A percentile compares a stretch with the other conserved stretches of the same genome.
These are phyloP conservation scores for Phaethon lepturus DNA, from an alignment of 2,113 vertebrate species.

Conservation along the genomic window DNA sequence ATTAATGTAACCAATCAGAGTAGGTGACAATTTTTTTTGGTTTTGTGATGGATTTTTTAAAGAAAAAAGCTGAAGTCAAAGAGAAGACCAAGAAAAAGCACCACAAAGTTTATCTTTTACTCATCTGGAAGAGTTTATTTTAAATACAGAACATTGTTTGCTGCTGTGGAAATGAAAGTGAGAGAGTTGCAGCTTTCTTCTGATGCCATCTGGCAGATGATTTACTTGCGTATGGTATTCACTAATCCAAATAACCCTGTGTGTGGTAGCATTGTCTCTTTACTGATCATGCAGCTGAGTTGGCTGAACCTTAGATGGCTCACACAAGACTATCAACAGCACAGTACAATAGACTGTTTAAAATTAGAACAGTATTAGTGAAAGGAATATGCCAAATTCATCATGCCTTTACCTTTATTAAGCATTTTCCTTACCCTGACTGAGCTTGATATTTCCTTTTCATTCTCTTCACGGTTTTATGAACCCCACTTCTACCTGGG, in stretches of 20 bases:
- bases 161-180: constrained; percentile 82
- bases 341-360: constrained; percentile 49
- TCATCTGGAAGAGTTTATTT: constrained; percentile 90
- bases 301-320: constrained; percentile 76
- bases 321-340: constrained; percentile 65
- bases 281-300: constrained; percentile 68
- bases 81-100: constrained; percentile 72
- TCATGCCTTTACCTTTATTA: constrained; percentile 9
- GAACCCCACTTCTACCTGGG: neutral
- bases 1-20: constrained; percentile 69
- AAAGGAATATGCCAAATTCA: neutral
- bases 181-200: constrained; percentile 79
- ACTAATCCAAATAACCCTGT: constrained; percentile 80
- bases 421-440: neutral
- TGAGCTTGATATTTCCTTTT: constrained; percentile 8
- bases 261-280: constrained; percentile 77
- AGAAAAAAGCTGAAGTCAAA: constrained; percentile 50
- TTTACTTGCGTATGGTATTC: constrained; percentile 77
- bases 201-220: constrained; percentile 82
- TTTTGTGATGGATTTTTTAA: neutral
- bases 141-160: constrained; percentile 83
- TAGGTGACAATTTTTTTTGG: neutral
- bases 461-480: neutral
- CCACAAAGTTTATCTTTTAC: constrained; percentile 80
- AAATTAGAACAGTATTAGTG: constrained; percentile 42